Base-by-base conservation (phyloP, 2,113 vertebrate species). In the Polyodon spathula region DNA sequence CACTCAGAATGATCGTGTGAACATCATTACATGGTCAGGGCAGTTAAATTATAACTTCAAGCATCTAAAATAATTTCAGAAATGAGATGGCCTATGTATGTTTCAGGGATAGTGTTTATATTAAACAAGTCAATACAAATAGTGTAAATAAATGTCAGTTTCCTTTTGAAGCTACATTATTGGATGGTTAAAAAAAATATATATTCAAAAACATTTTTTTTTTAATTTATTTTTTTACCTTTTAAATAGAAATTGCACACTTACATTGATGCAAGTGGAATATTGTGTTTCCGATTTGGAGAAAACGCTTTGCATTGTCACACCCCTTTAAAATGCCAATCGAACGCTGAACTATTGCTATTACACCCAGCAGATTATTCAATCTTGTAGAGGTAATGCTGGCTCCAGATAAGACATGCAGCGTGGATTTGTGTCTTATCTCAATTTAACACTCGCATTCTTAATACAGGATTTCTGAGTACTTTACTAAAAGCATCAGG, bases 331-430 rank as follows among this genome's bases (percentile, higher is more conserved):
- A 80, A 78, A 78, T 78, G 73, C 71, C 73, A 66, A 75, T 71
- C 68, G 72, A 76, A 78, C 71, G 75, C 76, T 78, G 77, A 79
- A 80, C 77, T 77, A 77, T 79, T 76, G 78, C 81, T 84, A 78
- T 65, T 64, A 68, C 74, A 77, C 77, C 76, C 67, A 71, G 60
- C 68, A 78, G 80, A 85, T 82, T 84, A 82, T 81, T 85, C 78
- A 81, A 80, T 85, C 82, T 82, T 70, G 68, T 70, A 72, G 77
- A 71, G 66, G 78, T 74, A 71, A 82, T 86, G 84, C 76, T 42
- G 63, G 72, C 66, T 57, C 37, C 42, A 74, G 86, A 88, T 88
- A 88, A 86, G 71, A 81, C 79, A 76, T 78, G 80, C 74, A 68
- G 78, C 69, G 71, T 68, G 66, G 76, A 66, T 57, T 56, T 40